A percentile compares a stretch with the other conserved stretches of the same genome.
These are phyloP conservation scores for Phymatocera aterrima DNA, from an alignment of 2,888 invertebrate genomes.

Conservation along the genomic window DNA sequence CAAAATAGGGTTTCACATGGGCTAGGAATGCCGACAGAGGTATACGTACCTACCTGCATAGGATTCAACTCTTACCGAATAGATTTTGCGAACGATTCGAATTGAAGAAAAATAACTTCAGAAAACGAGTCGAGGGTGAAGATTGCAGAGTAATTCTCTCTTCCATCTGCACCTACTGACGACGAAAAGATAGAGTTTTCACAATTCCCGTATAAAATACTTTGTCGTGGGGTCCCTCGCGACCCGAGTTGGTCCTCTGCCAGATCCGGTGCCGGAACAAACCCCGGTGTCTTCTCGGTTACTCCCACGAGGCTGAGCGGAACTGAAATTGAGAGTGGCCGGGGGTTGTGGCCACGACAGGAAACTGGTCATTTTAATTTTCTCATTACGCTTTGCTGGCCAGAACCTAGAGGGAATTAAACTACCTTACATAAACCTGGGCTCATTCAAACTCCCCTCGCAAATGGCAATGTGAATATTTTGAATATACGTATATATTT, in stretches of 20 bases:
- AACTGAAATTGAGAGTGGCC: slow-evolving; percentile 35
- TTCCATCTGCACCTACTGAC: slow-evolving; percentile 45
- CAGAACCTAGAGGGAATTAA: slow-evolving; percentile 12
- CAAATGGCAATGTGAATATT: slow-evolving; percentile 15
- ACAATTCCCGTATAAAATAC: slow-evolving; percentile 63
- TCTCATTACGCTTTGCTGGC: slow-evolving; percentile 55
- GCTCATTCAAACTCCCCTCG: slow-evolving; percentile 13
- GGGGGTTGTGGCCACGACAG: slow-evolving; percentile 34
- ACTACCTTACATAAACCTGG: slow-evolving; percentile 5
- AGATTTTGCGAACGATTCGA: not conserved
- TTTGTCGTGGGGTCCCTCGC: slow-evolving; percentile 62
- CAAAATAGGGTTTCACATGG: not conserved
- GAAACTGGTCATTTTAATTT: slow-evolving; percentile 54
- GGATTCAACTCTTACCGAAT: not conserved
- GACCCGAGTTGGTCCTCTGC: slow-evolving; percentile 57
- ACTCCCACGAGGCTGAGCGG: slow-evolving; percentile 46
- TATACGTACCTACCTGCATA: not conserved
- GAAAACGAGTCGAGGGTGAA: slow-evolving; percentile 36
- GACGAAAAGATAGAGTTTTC: slow-evolving; percentile 52
- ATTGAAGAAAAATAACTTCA: not conserved
- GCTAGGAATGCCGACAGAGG: not conserved
- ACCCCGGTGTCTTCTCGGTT: slow-evolving; percentile 48
- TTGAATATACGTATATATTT: not conserved
- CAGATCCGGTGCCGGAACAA: slow-evolving; percentile 50
- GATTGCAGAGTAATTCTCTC: slow-evolving; percentile 35